Evolutionary conservation across 2,888 invertebrate genomes (phyloP).

Genomic region (Junonia oenone): DNA sequence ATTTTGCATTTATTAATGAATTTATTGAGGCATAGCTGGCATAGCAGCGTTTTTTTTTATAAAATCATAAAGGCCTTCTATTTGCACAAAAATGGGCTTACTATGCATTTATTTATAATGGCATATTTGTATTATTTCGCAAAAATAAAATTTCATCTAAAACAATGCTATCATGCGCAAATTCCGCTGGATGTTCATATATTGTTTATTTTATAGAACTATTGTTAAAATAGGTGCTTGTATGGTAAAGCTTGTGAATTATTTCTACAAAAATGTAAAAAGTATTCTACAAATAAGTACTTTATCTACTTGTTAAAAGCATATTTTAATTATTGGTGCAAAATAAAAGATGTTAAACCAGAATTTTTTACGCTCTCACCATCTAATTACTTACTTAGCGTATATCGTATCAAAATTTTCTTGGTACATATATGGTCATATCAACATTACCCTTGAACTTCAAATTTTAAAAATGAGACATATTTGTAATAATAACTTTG

Average conservation of each 20-base stretch:
- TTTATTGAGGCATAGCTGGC: too few relatives aligned
- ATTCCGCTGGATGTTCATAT: conserved; percentile 22
- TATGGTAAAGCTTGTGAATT: conserved; percentile 9
- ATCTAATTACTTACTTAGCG: neutral
- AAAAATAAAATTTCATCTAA: neutral
- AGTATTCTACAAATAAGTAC: neutral
- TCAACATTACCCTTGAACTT: neutral
- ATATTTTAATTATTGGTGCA: neutral
- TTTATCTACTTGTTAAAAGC: neutral
- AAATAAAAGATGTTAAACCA: neutral
- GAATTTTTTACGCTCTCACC: neutral
- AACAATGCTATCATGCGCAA: conserved; percentile 4
- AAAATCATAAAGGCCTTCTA: neutral
- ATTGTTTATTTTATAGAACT: neutral
- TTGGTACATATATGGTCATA: neutral
- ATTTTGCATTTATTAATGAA: neutral
- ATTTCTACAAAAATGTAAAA: neutral
- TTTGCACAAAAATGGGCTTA: neutral
- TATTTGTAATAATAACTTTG: neutral
- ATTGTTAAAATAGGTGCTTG: conserved; percentile 8
- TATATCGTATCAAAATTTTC: neutral
- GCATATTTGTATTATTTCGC: neutral
- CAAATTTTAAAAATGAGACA: neutral
- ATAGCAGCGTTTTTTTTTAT: neutral
- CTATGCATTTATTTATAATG: neutral